Evolutionary conservation across 2,113 vertebrate genomes (phyloP), one percentile per base, ranked within the genome.

Genomic region (Phylloscopus whistleri): DNA sequence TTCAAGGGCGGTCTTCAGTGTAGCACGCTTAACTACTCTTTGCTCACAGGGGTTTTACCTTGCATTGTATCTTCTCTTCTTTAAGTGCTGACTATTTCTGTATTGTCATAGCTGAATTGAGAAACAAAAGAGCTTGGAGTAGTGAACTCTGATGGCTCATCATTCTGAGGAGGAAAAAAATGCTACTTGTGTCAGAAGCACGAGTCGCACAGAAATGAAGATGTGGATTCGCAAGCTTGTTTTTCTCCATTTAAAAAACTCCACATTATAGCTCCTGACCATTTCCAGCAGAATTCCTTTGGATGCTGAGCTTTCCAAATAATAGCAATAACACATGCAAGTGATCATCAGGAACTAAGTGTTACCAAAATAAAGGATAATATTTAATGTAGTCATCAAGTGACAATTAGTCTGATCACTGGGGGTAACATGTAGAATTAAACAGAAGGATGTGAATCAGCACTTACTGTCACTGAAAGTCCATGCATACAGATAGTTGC

Each of bases 381-480:
- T 13, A 33, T 46, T 83, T 66, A 85, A 43, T 10, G 14, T 53
- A 55, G 24, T 74, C 13, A 67, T 82, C n/a, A 83, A 69, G 23
- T 81, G 33, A 79, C 83, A 51, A 22, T 56, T 37, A 58, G 24
- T 39, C 74, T 91, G 70, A 41, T 73, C 20, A 30, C n/a, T 75
- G 48, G 12, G 3, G 28, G 7, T 51, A 91, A 79, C 23, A 84
- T 37, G 59, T 69, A 66, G 35, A 75, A 92, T 76, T 91, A 90
- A 88, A 72, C 22, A 75, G 43, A 39, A 73, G 35, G 35, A 86
- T 81, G 58, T 86, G 76, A 85, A 64, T 55, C 28, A 67, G 48
- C 52, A 96, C 98, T 98, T 98, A 99, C 99, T 97, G 84, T 99
- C 96, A 16, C 99, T 99, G 56, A 98, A 98, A 37, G 99, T 99